Evolutionary conservation across 2,113 vertebrate genomes (phyloP), one percentile per base, ranked within the genome.

Genomic region (Rhizomys pruinosus): DNA sequence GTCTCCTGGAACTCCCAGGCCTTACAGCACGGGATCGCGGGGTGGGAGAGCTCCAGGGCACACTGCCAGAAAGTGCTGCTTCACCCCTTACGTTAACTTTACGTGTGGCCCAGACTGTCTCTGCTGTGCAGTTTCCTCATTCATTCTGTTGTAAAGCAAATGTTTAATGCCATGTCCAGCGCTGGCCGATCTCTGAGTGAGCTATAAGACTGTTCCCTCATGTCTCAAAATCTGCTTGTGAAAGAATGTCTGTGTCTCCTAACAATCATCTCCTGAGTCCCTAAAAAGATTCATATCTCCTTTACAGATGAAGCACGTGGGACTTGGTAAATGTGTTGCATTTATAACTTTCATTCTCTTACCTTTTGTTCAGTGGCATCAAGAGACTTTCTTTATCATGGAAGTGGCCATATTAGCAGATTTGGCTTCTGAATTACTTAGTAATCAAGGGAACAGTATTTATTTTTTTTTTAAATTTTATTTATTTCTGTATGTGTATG

Each of bases 41-140:
- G 73, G 22, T 55, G 57, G 89, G 80, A 94, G 73, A 22, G 32
- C 29, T 78, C 87, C 77, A 63, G 68, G 81, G 42, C 73, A 76
- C 64, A 71, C 47, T 85, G 71, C 71, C 91, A 85, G 63, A 76
- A 71, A 90, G 37, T 76, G 29, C 69, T 52, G 0, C 82, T 94
- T 96, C 64, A 37, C 19, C 23, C 15, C 44, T 89, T 79, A 73
- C 80, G 55, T 91, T 93, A 81, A 80, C 93, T 95, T 94, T 61
- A 57, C 34, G 32, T 86, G 69, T 79, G 78, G 47, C 57, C 29
- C 59, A 69, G 78, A 71, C 80, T 69, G 23, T 79, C 82, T 84
- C 74, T 79, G 39, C 16, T 34, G 37, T 34, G 19, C 64, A 80
- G 84, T 92, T 89, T 52, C 68, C 10, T 81, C 72, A 73, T 74